Base-by-base conservation (phyloP, 1,140 invertebrate genomes). In the Drosophila sturtevanti region DNA sequence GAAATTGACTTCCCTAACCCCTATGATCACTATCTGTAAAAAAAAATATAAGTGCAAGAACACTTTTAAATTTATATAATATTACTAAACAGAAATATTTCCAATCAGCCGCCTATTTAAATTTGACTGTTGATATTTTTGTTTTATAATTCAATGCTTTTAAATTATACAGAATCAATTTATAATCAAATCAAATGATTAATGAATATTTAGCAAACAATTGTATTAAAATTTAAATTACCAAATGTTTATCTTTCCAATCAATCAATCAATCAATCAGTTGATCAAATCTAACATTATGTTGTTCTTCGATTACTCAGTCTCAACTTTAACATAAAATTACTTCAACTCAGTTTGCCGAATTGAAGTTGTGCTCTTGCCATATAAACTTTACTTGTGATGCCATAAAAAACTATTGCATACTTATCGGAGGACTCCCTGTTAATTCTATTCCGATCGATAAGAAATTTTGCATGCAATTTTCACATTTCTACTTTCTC, bases 381-480 rank as follows among this genome's bases (percentile, higher is more conserved):
- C 4, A n/a, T 11, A n/a, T 5, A 34, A 5, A 55, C 27, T 35
- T 24, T 14, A 60, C 35, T 24, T 56, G 14, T 34, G 4, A 16
- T 14, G 54, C 7, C 18, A 22, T 5, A 1, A 60, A 67, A 86
- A 72, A 67, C 55, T 78, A 71, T 79, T 87, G 81, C 81, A 86
- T 78, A 81, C 64, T 87, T 79, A 35, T 81, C 72, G 71, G 82
- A 34, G 52, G 14, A 68, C 82, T 60, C 70, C 2, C 9, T 48
- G 55, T 78, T 64, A 67, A 51, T 69, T 48, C 31, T 56, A 22
- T 34, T 52, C n/a, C 48, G 55, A 69, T 77, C 73, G 60, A 64
- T 64, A 55, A 62, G 64, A 75, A 48, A 58, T 76, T 85, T 81
- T 66, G 77, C 75, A 80, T 80, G 77, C 63, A 72, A 80, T 77